Base-by-base conservation (phyloP, 2,888 invertebrate genomes). In the Eupsilia transversa region DNA sequence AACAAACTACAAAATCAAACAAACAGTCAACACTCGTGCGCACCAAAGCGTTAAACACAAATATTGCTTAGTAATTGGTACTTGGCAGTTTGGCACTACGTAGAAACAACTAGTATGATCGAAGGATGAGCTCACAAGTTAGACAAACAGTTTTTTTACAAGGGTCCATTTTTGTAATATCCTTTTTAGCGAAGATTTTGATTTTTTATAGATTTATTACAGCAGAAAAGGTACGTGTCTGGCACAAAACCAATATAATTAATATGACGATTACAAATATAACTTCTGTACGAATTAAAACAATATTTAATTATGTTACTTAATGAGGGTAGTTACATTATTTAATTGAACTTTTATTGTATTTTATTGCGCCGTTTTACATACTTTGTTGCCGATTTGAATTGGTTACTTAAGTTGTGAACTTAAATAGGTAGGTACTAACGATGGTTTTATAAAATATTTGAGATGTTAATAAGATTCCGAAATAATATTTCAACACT, bases 401-500 rank as follows among this genome's bases (percentile, higher is more conserved):
- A 23, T 64, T 9, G n/a, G 9, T 46, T n/a, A 17, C 3, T 1
- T 46, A 30, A 30, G 7, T 46, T 14, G 0, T 23, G 7, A 64
- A 23, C 23, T 14, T 64, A 33, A 63, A 64, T 43, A 43, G 4
- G 6, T 14, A 23, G 6, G 6, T 54, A 27, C 27, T 56, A 30
- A 4, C 17, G 23, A 46, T n/a, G 20, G 23, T 38, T n/a, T 23
- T 1, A 20, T 12, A 3, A 49, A 23, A 41, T 35, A 35, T 35
- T 43, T 63, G 14, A 63, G 14, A 79, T 46, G 38, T 7, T 33
- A 70, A 33, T 63, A 46, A 49, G 6, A 74, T 81, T 77, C 20
- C 74, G 78, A 82, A 82, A 82, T 30, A 59, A 72, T 35, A 75
- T 75, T 74, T 66, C 66, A 65, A 82, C 77, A 79, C 46, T 61